phyloP scores from a whole-genome alignment of 2,113 vertebrate genomes.

The Zeus faber region DNA sequence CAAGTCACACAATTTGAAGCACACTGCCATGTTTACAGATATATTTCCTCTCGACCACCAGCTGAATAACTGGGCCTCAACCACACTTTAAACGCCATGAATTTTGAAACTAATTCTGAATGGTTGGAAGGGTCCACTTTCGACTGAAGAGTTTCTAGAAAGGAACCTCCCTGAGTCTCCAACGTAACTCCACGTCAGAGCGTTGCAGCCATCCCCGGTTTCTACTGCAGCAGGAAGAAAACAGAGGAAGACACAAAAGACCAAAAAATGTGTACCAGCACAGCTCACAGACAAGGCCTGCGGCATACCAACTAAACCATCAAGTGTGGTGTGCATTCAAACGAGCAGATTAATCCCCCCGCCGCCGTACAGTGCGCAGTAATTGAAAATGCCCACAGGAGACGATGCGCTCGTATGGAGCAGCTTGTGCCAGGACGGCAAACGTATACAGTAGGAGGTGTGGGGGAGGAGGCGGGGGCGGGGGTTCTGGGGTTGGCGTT shows the following conservation, averaged over 20 bases:
- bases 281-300: conserved; percentile 49
- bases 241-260: conserved; percentile 41
- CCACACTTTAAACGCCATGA: too few relatives aligned
- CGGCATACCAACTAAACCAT: conserved; percentile 67
- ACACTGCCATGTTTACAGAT: too few relatives aligned
- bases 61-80: too few relatives aligned
- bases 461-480: conserved; percentile 22
- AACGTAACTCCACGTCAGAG: conserved; percentile 38
- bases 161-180: conserved; percentile 32
- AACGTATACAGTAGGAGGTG: too few relatives aligned
- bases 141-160: conserved; percentile 33
- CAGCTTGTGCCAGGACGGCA: conserved; percentile 37
- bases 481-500: conserved; percentile 34
- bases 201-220: conserved; percentile 42
- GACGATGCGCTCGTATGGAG: conserved; percentile 53
- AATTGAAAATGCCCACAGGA: conserved; percentile 73
- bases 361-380: conserved; percentile 52
- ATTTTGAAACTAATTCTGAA: too few relatives aligned
- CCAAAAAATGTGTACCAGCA: conserved; percentile 45
- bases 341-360: conserved; percentile 70
- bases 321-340: conserved; percentile 70
- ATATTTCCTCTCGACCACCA: too few relatives aligned
- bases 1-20: too few relatives aligned
- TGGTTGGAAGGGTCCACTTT: too few relatives aligned
- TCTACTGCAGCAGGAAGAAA: conserved; percentile 30